phyloP scores from a whole-genome alignment of 2,888 invertebrate genomes.

The Calameuta pallipes region DNA sequence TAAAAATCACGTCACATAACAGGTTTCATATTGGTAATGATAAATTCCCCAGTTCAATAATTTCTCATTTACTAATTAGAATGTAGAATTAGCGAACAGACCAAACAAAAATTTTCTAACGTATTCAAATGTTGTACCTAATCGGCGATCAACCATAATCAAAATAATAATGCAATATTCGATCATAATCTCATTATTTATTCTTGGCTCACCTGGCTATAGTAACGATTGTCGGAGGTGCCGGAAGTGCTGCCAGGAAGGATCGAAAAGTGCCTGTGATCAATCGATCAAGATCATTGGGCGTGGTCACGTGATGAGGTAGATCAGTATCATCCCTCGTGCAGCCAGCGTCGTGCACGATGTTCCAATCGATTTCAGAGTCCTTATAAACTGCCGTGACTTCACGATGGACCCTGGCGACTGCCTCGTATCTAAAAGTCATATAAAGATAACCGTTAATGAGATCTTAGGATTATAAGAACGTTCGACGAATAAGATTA shows the following conservation, averaged over 20 bases:
- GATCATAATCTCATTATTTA: not conserved
- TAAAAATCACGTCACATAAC: not conserved
- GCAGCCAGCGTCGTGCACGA: conserved; percentile 88
- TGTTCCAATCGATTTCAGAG: conserved; percentile 80
- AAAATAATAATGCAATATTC: not conserved
- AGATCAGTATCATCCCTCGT: conserved; percentile 88
- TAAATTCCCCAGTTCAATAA: not conserved
- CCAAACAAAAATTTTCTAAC: not conserved
- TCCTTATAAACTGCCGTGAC: conserved; percentile 67
- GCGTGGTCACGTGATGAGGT: conserved; percentile 84
- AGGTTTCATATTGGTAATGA: not conserved
- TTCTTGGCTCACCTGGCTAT: conserved; percentile 70
- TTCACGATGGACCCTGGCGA: conserved; percentile 45
- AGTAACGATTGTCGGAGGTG: conserved; percentile 78
- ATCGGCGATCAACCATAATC: not conserved
- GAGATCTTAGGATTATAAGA: not conserved
- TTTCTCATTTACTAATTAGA: not conserved
- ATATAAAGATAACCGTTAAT: not conserved
- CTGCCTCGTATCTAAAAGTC: conserved; percentile 51
- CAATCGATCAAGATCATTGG: conserved; percentile 75
- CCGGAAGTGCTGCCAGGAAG: conserved; percentile 72
- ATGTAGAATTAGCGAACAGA: not conserved
- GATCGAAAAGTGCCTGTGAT: conserved; percentile 71
- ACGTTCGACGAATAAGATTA: not conserved
- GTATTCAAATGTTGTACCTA: not conserved